Conservation (phyloP, 2,113 vertebrate genomes). For the Marmota flaviventris region DNA sequence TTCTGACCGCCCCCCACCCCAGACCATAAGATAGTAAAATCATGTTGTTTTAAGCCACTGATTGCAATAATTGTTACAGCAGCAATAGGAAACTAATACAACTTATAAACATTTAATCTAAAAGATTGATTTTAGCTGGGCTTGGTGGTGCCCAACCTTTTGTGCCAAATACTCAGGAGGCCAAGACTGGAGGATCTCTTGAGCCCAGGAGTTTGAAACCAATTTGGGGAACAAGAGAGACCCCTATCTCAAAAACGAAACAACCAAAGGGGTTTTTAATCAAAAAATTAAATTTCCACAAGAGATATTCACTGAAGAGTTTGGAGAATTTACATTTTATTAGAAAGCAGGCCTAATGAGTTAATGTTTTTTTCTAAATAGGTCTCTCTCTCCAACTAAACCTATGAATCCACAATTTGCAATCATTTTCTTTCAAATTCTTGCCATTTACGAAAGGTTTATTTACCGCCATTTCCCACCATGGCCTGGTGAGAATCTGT, state of each 20-base stretch:
- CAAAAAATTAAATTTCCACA: slow-evolving; percentile 28
- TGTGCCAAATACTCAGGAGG: neutral
- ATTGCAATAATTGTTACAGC: neutral
- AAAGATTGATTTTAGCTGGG: neutral
- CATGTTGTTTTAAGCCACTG: neutral
- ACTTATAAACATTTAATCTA: neutral
- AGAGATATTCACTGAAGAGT: neutral
- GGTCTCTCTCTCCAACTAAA: neutral
- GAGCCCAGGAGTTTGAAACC: neutral
- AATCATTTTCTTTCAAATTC: neutral
- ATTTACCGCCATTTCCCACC: neutral
- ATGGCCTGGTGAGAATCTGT: neutral
- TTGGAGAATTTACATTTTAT: neutral
- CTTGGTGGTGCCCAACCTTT: neutral
- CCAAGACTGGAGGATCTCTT: neutral
- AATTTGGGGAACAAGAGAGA: neutral
- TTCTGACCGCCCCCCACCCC: neutral
- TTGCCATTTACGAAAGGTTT: neutral
- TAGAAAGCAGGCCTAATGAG: neutral
- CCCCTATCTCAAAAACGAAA: neutral
- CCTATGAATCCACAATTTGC: neutral
- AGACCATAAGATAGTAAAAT: neutral
- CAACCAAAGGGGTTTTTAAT: neutral
- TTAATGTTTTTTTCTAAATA: slow-evolving; percentile 5
- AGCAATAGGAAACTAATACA: slow-evolving; percentile 2